Evolutionary conservation across 2,888 invertebrate genomes (phyloP).

Genomic region (Hypercompe scribonia): DNA sequence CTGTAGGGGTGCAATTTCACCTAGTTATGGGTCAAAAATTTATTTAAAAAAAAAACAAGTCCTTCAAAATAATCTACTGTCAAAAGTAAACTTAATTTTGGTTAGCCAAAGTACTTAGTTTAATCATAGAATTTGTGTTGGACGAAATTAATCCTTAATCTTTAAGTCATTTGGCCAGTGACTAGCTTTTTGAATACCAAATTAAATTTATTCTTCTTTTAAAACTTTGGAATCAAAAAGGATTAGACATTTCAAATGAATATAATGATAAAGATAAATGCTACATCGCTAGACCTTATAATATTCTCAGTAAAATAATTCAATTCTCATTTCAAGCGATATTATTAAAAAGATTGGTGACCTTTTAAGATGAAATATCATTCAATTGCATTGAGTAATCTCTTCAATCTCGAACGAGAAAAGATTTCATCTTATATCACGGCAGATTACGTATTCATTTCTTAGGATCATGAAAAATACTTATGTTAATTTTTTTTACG

Average conservation of each 20-base stretch:
- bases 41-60: not conserved
- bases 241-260: not conserved
- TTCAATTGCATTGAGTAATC: constrained; percentile 53
- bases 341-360: constrained; percentile 45
- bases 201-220: not conserved
- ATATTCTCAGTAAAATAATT: constrained; percentile 31
- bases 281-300: constrained; percentile 16
- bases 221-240: not conserved
- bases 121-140: not conserved
- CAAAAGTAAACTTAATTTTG: not conserved
- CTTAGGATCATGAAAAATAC: constrained; percentile 29
- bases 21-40: too few species aligned
- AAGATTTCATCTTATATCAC: constrained; percentile 46
- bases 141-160: not conserved
- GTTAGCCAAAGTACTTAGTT: not conserved
- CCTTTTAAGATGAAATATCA: constrained; percentile 46
- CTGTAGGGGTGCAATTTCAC: not conserved
- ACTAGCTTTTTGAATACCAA: not conserved
- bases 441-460: constrained; percentile 49
- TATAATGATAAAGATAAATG: not conserved
- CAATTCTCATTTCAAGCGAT: constrained; percentile 40
- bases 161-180: not conserved
- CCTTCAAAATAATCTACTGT: not conserved
- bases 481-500: constrained; percentile 7
- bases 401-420: constrained; percentile 53